Evolutionary conservation across 2,113 vertebrate species (phyloP).

Genomic region (Chloebia gouldiae): DNA sequence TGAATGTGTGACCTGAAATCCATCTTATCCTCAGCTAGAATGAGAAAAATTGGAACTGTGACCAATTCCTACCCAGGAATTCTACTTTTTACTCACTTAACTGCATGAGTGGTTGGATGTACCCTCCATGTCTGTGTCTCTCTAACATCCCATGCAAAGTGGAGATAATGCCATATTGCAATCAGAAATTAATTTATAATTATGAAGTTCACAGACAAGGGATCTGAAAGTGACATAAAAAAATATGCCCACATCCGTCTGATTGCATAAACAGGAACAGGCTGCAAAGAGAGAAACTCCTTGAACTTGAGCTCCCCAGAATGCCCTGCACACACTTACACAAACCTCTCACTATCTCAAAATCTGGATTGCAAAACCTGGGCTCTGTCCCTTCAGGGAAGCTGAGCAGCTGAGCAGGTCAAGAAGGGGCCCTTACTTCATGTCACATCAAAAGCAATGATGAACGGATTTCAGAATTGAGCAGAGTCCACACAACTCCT

Average conservation of each 20-base stretch:
- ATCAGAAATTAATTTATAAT: background rate
- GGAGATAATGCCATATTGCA: background rate
- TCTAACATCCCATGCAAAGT: background rate
- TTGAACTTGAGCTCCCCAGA: background rate
- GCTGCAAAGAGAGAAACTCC: background rate
- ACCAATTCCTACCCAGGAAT: background rate
- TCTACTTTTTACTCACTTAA: background rate
- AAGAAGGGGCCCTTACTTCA: background rate
- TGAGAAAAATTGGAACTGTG: background rate
- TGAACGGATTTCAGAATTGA: background rate
- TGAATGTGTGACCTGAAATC: background rate
- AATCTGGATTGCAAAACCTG: background rate
- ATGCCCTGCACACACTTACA: rapidly evolving
- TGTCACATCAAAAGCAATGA: background rate
- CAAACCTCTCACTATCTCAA: background rate
- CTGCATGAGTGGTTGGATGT: background rate
- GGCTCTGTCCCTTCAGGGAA: background rate
- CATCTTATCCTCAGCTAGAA: background rate
- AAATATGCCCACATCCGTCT: background rate
- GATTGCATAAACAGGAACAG: background rate
- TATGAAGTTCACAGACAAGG: background rate
- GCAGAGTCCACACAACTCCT: background rate
- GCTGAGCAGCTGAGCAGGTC: background rate
- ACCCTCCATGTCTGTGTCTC: background rate
- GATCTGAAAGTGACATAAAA: background rate